A percentile compares a stretch with the other conserved stretches of the same genome.
These are phyloP conservation scores for Rhagonycha fulva DNA, from an alignment of 2,888 invertebrate genomes.

Conservation along the genomic window DNA sequence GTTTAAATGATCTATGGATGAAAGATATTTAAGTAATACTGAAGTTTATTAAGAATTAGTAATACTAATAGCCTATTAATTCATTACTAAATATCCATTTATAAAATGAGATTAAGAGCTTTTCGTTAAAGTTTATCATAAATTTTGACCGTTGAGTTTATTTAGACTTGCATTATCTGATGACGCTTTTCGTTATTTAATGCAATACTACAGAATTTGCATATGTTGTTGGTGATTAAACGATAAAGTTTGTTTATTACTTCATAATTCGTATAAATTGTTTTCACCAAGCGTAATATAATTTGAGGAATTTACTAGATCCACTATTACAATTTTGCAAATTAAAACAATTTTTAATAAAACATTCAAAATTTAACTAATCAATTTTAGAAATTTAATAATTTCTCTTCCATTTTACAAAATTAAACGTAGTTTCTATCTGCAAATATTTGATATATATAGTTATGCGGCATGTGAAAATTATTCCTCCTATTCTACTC, in stretches of 20 bases:
- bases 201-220: constrained; percentile 29
- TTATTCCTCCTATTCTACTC: neutral
- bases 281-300: constrained; percentile 20
- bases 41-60: neutral
- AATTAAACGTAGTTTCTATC: constrained; percentile 2
- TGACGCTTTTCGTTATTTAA: constrained; percentile 20
- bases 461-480: neutral
- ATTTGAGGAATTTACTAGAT: neutral
- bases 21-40: neutral
- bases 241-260: constrained; percentile 38
- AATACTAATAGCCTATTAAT: constrained; percentile 8
- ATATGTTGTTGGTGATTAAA: constrained; percentile 34
- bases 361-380: neutral
- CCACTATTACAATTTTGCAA: neutral
- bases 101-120: constrained; percentile 14
- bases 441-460: constrained; percentile 5
- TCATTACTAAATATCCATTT: constrained; percentile 4
- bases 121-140: constrained; percentile 27
- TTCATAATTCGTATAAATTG: constrained; percentile 33
- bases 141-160: constrained; percentile 31
- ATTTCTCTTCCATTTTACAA: neutral
- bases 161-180: constrained; percentile 23
- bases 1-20: neutral
- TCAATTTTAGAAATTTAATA: neutral
- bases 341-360: neutral